phyloP scores from a whole-genome alignment of 2,797 vertebrate genomes.

The Poeciliopsis paucimaculata region DNA sequence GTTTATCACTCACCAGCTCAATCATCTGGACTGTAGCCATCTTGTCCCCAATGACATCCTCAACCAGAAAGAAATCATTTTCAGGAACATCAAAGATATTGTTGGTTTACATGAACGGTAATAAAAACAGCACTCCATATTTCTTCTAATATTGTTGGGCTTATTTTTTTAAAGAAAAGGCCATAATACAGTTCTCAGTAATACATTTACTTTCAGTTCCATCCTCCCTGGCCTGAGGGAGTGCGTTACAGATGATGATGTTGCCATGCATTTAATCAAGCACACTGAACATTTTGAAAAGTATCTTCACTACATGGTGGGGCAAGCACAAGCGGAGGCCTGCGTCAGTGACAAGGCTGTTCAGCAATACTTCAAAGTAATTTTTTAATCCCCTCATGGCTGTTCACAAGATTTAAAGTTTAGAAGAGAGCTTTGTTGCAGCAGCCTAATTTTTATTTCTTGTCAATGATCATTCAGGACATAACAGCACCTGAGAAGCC shows the following conservation, averaged over 20 bases:
- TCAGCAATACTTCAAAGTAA: slow-evolving; percentile 91
- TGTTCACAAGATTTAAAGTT: slow-evolving; percentile 1
- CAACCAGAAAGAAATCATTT: slow-evolving; percentile 89
- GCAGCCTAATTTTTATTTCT: slow-evolving; percentile 12
- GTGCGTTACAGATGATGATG: slow-evolving; percentile 91
- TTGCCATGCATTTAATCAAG: slow-evolving; percentile 91
- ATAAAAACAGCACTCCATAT: neutral
- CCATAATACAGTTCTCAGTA: neutral
- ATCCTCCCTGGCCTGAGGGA: slow-evolving; percentile 83
- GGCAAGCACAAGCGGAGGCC: slow-evolving; percentile 89
- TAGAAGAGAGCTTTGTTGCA: neutral
- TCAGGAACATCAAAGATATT: slow-evolving; percentile 91
- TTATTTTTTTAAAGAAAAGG: neutral
- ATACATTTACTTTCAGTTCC: slow-evolving; percentile 56
- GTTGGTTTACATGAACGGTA: slow-evolving; percentile 88
- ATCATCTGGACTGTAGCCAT: slow-evolving; percentile 79
- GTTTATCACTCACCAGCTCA: slow-evolving; percentile 85
- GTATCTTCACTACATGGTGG: slow-evolving; percentile 92
- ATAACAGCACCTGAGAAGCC: slow-evolving; percentile 74
- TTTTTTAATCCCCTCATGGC: neutral
- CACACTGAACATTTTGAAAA: slow-evolving; percentile 86
- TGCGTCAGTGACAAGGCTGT: slow-evolving; percentile 85
- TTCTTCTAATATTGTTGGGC: neutral
- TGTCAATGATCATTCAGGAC: slow-evolving; percentile 67
- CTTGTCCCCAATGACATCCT: slow-evolving; percentile 79